Percentiles rank a stretch among this genome's conserved stretches.
phyloP scores from a whole-genome alignment of 2,888 invertebrate species.

The Drosophila merina region DNA sequence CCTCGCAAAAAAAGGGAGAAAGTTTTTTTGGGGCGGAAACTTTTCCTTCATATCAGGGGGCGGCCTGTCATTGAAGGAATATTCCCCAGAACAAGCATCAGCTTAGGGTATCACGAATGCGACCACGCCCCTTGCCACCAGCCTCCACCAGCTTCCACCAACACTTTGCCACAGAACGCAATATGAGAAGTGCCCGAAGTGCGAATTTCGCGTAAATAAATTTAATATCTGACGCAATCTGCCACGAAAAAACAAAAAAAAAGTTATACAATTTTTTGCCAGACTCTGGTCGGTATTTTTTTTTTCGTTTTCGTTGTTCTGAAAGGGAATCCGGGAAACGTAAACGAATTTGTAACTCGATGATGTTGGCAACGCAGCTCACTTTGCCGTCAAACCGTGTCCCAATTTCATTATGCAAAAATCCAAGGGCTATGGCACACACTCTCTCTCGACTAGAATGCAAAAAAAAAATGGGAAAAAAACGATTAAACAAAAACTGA shows the following conservation, averaged over 20 bases:
- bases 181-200: conserved; percentile 44
- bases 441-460: conserved; percentile 27
- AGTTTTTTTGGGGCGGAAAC: conserved; percentile 12
- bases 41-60: conserved; percentile 30
- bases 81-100: conserved; percentile 1
- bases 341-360: conserved; percentile 65
- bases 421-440: conserved; percentile 24
- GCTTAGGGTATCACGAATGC: conserved; percentile 18
- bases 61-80: conserved; percentile 31
- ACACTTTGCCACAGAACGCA: conserved; percentile 9
- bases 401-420: conserved; percentile 55
- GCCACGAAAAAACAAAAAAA: conserved; percentile 47
- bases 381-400: conserved; percentile 38
- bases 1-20: background rate
- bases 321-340: conserved; percentile 14
- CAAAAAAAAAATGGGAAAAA: conserved; percentile 1
- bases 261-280: conserved; percentile 8
- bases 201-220: conserved; percentile 67
- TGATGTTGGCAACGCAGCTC: conserved; percentile 48
- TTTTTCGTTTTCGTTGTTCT: background rate
- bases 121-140: conserved; percentile 5
- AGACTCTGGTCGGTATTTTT: background rate
- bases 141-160: background rate
- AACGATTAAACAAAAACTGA: conserved; percentile 45
- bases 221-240: conserved; percentile 74